Conservation (phyloP, 2,797 vertebrate species). For the Vireo griseus region DNA sequence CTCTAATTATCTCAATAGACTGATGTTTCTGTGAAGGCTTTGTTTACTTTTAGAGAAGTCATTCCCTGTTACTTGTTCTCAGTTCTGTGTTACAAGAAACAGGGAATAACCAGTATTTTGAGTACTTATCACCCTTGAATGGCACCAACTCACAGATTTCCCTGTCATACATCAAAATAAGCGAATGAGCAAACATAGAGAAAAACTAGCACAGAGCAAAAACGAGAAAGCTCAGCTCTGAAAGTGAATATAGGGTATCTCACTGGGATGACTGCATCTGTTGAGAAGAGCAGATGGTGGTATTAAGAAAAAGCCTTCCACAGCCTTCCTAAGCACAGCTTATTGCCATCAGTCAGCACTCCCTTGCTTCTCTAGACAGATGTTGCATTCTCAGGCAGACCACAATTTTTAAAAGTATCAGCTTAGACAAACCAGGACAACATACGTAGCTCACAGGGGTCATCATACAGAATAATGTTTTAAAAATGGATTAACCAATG, state of each 20-base stretch:
- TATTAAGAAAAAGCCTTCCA: slow-evolving; percentile 30
- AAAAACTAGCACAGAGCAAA: neutral
- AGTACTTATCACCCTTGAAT: neutral
- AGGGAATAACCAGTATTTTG: neutral
- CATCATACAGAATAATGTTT: neutral
- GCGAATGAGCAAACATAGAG: rapidly evolving
- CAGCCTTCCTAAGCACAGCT: slow-evolving; percentile 35
- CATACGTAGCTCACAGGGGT: rapidly evolving
- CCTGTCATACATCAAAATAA: neutral
- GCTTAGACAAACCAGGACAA: neutral
- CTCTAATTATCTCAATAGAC: neutral
- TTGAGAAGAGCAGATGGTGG: slow-evolving; percentile 34
- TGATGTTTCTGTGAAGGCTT: neutral
- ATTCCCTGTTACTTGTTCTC: neutral
- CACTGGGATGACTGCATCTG: neutral
- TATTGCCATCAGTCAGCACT: neutral
- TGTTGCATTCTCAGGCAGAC: neutral
- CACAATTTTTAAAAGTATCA: neutral
- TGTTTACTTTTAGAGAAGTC: neutral
- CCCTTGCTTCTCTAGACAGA: slow-evolving; percentile 1
- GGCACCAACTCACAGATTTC: neutral
- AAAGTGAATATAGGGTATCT: neutral
- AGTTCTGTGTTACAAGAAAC: neutral
- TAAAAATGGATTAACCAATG: neutral
- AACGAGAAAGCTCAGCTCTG: neutral